Evolutionary conservation across 64 coral and sea anemone species (phyloP), one percentile per base, ranked within the genome.

Genomic region (Trachythela sp.): DNA sequence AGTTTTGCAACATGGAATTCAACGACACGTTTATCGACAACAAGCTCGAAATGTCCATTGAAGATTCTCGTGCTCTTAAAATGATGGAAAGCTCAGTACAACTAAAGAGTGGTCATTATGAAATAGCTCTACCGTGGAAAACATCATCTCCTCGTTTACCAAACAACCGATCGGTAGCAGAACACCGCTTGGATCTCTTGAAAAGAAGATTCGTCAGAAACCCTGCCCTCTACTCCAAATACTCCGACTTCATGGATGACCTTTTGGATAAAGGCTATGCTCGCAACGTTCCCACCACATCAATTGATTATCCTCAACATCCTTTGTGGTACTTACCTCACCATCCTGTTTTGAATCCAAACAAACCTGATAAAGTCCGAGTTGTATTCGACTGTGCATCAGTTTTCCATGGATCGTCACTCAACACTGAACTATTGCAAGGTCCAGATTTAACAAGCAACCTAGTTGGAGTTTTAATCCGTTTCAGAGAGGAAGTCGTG

Each of bases 1-100:
- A 70, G 35, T 90, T 58, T 40, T 94, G 92, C 41, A 87, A 93
- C 54, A 89, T 89, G 87, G 92, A 89, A 90, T 94, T 94, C 20
- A 88, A 87, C 42, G 92, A 94, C 54, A 67, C 54, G 50, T 30
- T 31, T 17, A 87, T 87, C 15, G 86, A 87, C 22, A 32, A 88
- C 8, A 26, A 80, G 37, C 27, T 80, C 30, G 75, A 39, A 80
- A 80, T 80, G 75, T 80, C 75, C 2, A 36, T 80, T 2, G 75
- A 80, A 39, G 75, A 80, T 39, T 36, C 75, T 37, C 75, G 75
- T 37, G 75, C 75, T 0, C 75, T 90, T 84, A 42, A n/a, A 35
- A 90, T 90, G 45, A 90, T 90, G 80, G 77, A 90, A 84, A 15
- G 40, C 27, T 52, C 89, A 18, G 89, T 90, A n/a, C 41, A 39